Evolutionary conservation across 2,888 invertebrate species (phyloP).

Genomic region (Caenorhabditis uteleia): DNA sequence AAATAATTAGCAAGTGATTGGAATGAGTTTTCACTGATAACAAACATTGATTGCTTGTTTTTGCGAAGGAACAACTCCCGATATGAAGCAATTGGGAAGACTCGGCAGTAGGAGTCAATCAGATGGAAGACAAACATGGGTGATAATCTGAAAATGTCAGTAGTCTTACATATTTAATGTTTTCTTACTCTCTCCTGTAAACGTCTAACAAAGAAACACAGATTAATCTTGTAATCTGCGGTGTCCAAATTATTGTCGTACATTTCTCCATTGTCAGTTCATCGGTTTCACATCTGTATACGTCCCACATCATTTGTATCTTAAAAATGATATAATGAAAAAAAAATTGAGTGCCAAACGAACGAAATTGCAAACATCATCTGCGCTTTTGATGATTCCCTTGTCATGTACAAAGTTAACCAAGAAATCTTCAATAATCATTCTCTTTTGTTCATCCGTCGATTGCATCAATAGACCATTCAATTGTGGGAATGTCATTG

Average conservation of each 20-base stretch:
- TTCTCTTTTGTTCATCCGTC: too few relatives aligned
- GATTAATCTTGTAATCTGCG: slow-evolving; percentile 9
- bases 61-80: slow-evolving; percentile 17
- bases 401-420: too few relatives aligned
- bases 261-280: slow-evolving; percentile 17
- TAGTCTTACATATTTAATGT: neutral
- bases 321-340: too few relatives aligned
- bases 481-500: too few relatives aligned
- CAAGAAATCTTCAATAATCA: too few relatives aligned
- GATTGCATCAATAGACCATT: too few relatives aligned
- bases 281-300: slow-evolving; percentile 2
- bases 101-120: slow-evolving; percentile 16
- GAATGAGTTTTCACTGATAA: slow-evolving; percentile 5
- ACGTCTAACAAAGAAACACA: slow-evolving; percentile 9
- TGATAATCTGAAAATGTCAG: neutral
- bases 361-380: too few relatives aligned
- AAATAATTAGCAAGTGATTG: slow-evolving; percentile 8
- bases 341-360: too few relatives aligned
- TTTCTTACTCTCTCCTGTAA: neutral
- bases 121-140: slow-evolving; percentile 20
- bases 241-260: slow-evolving; percentile 16
- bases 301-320: neutral
- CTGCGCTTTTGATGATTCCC: too few relatives aligned
- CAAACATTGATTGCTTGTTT: neutral
- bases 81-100: slow-evolving; percentile 13